These are phyloP conservation scores for Corynorhinus townsendii DNA, from an alignment of 2,113 vertebrate species.

Conservation along the genomic window DNA sequence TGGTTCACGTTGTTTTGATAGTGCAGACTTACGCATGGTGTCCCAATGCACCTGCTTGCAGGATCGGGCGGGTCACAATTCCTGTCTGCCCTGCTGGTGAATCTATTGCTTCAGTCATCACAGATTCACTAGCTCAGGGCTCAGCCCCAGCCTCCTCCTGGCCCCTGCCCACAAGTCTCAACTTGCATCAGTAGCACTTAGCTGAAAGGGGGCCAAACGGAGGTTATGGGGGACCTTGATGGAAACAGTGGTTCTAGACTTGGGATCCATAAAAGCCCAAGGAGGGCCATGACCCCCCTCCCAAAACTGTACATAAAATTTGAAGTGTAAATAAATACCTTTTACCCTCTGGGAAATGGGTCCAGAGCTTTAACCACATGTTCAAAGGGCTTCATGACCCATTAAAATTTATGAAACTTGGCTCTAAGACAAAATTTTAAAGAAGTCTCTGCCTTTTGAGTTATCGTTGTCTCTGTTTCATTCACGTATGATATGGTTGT, in stretches of 20 bases:
- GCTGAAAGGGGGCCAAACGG: not conserved
- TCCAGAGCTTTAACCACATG: not conserved
- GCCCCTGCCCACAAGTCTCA: not conserved
- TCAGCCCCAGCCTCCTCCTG: not conserved
- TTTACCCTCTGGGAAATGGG: not conserved
- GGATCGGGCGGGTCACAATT: not conserved
- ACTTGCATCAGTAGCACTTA: not conserved
- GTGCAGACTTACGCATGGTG: not conserved
- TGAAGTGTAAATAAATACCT: not conserved
- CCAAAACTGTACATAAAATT: not conserved
- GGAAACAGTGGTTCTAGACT: not conserved
- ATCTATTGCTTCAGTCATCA: not conserved
- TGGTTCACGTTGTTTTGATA: not conserved
- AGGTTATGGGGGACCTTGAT: not conserved
- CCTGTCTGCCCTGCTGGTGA: not conserved
- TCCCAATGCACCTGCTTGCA: not conserved
- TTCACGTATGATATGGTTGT: not conserved
- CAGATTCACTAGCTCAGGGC: not conserved
- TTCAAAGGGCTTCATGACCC: not conserved
- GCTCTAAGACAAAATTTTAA: conserved; percentile 5
- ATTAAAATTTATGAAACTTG: not conserved
- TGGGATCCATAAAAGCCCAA: not conserved
- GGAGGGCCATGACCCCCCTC: not conserved
- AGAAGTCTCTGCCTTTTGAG: not conserved
- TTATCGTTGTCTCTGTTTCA: not conserved